Conservation (phyloP, 2,113 vertebrate genomes). For the Athene cunicularia region DNA sequence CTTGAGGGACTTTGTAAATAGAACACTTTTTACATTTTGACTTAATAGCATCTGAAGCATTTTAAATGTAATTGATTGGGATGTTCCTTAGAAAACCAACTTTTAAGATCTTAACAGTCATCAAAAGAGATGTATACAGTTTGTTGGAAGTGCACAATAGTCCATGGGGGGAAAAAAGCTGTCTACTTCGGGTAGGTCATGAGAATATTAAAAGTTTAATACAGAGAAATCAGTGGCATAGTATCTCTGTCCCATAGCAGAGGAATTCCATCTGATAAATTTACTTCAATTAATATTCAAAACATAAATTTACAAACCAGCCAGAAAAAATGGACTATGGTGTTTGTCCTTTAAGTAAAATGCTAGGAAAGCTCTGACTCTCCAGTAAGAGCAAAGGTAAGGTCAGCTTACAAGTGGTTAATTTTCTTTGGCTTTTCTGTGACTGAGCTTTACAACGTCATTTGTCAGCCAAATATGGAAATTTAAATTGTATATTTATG, state of each 20-base stretch:
- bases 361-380: background rate
- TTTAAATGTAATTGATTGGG: background rate
- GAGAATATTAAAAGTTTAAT: background rate
- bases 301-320: background rate
- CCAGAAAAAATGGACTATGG: background rate
- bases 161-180: background rate
- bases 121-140: background rate
- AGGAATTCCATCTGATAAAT: background rate
- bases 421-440: background rate
- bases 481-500: background rate
- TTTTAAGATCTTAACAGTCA: background rate
- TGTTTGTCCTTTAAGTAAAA: background rate
- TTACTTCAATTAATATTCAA: background rate
- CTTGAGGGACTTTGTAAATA: background rate
- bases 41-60: background rate
- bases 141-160: background rate
- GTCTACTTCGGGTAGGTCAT: background rate
- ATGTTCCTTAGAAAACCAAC: background rate
- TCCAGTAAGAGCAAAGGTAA: background rate
- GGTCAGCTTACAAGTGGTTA: background rate
- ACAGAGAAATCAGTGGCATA: background rate
- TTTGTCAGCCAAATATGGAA: background rate
- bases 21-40: background rate
- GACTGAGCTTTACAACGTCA: background rate
- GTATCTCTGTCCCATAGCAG: background rate